Evolutionary conservation across 1,140 invertebrate genomes (phyloP), one percentile per base, ranked within the genome.

Genomic region (Acromyrmex charruanus): DNA sequence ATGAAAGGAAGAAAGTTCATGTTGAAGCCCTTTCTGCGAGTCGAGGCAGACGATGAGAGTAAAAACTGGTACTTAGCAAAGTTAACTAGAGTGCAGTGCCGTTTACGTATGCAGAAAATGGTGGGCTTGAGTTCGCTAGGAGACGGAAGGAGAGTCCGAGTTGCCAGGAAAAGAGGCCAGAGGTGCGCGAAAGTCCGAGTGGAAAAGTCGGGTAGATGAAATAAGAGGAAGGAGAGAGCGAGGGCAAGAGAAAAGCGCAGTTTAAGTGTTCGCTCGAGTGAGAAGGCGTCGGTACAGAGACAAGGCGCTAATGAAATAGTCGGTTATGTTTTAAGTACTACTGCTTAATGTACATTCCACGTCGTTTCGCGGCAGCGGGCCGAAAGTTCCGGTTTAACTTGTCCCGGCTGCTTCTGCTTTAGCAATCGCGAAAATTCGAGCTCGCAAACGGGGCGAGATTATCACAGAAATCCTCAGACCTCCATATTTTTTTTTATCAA

Each of bases 31-130:
- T 86, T 81, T 77, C 44, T 6, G 21, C 25, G 66, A 75, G 75
- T 75, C 77, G 85, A 87, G 84, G 85, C 72, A 65, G 74, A 79
- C 88, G 90, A 85, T 86, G 91, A 89, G 89, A 77, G 85, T 90
- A 89, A 92, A 92, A 93, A 92, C 82, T 85, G 87, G 91, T 90
- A 92, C 90, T 93, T 92, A 92, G 91, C 77, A n/a, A 71, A 89
- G 87, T 90, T 89, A 92, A 92, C 88, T 92, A 92, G 91, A 94
- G 90, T 91, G 88, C 87, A 87, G 80, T 65, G 77, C 82, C 90
- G 86, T 93, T 94, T 93, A 92, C 91, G 91, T 89, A 93, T 93
- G 90, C 90, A 89, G 88, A 88, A 92, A 93, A 92, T 88, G 89
- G 89, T 88, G 77, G 77, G 59, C 53, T 80, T 74, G n/a, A 49